Evolutionary conservation across 2,113 vertebrate species (phyloP).

Genomic region (Synchiropus splendidus): DNA sequence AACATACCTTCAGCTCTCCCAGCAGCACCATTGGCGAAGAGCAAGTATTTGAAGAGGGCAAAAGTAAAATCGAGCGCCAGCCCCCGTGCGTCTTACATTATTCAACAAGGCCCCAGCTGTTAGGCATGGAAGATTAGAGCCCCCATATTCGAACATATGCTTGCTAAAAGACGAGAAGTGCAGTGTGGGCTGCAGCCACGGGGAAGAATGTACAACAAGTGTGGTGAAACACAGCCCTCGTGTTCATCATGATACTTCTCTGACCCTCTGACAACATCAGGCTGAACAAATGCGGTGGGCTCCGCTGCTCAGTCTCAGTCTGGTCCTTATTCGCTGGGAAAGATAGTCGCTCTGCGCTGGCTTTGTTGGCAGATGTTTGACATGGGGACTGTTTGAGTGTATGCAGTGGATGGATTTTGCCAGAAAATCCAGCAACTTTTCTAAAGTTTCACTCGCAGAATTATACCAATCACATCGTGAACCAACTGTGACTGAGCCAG

Average conservation of each 20-base stretch:
- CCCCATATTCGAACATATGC: slow-evolving; percentile 54
- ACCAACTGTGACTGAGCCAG: no score
- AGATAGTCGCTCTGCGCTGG: no score
- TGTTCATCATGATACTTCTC: slow-evolving; percentile 29
- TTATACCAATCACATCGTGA: no score
- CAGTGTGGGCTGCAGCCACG: slow-evolving; percentile 46
- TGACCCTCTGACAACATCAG: slow-evolving; percentile 48
- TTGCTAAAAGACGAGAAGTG: slow-evolving; percentile 48
- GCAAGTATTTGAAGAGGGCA: slow-evolving; percentile 53
- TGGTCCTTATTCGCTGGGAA: no score
- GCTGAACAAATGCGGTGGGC: slow-evolving; percentile 37
- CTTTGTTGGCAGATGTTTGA: no score
- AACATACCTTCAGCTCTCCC: slow-evolving; percentile 9
- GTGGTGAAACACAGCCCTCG: slow-evolving; percentile 31
- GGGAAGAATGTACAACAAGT: slow-evolving; percentile 46
- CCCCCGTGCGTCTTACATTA: slow-evolving; percentile 61
- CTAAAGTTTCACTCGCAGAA: no score
- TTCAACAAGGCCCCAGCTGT: slow-evolving; percentile 60
- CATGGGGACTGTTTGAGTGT: no score
- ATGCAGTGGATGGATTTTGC: no score
- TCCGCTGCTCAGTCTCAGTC: no score
- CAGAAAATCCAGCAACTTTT: no score
- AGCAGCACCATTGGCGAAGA: slow-evolving; percentile 34
- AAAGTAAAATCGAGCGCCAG: slow-evolving; percentile 53
- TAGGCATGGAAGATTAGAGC: slow-evolving; percentile 65